phyloP scores from a whole-genome alignment of 2,113 vertebrate genomes.

The Ptyas mucosa region DNA sequence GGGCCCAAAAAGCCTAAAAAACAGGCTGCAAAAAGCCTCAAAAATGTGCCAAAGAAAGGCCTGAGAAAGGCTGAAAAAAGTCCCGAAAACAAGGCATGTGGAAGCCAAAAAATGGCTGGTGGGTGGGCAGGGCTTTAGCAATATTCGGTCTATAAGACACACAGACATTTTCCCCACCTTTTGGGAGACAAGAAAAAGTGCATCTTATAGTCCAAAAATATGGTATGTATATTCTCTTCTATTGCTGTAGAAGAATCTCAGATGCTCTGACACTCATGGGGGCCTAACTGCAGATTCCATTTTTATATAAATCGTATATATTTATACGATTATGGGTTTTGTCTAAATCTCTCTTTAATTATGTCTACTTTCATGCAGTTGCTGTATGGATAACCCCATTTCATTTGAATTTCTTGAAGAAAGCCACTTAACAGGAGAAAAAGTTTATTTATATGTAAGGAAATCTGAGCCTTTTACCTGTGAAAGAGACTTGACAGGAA shows the following conservation, averaged over 20 bases:
- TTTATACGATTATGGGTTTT: neutral
- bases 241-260: neutral
- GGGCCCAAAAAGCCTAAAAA: too few species aligned
- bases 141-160: too few species aligned
- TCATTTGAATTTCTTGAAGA: neutral
- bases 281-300: neutral
- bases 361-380: neutral
- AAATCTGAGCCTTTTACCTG: neutral
- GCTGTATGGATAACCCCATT: neutral
- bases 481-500: rapidly evolving
- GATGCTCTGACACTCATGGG: neutral
- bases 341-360: neutral
- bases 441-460: neutral
- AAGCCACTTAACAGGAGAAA: neutral
- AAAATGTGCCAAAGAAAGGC: too few species aligned
- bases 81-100: too few species aligned
- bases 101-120: too few species aligned
- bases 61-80: too few species aligned
- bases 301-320: neutral
- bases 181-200: too few species aligned
- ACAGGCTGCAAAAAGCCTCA: too few species aligned
- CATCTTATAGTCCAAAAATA: too few species aligned
- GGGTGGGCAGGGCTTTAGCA: too few species aligned
- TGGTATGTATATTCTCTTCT: neutral
- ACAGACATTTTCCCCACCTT: too few species aligned